These are phyloP conservation scores for Rallus crepitans DNA, from an alignment of 2,797 vertebrate genomes.

Conservation along the genomic window DNA sequence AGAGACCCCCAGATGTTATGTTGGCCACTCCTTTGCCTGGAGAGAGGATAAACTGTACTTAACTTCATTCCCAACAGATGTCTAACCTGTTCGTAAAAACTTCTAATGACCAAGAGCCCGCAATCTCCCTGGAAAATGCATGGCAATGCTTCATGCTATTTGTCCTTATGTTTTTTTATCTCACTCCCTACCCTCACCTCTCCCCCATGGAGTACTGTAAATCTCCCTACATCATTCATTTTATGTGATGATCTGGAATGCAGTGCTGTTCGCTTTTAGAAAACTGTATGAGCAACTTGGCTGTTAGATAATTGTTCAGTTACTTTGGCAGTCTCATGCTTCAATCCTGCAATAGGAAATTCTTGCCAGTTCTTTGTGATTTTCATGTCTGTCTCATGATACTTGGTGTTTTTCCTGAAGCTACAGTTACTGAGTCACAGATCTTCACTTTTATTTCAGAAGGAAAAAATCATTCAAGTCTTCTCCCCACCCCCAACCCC, in stretches of 20 bases:
- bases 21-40: constrained; percentile 24
- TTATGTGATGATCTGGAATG: constrained; percentile 47
- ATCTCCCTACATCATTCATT: neutral
- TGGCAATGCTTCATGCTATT: neutral
- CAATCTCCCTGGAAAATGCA: neutral
- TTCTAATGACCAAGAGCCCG: neutral
- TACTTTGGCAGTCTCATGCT: constrained; percentile 43
- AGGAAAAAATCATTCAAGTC: neutral
- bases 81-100: constrained; percentile 36
- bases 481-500: no score
- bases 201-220: neutral
- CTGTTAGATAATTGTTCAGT: constrained; percentile 41
- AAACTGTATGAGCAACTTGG: constrained; percentile 46
- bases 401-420: constrained; percentile 18
- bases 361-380: constrained; percentile 58
- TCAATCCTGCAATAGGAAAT: neutral
- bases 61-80: constrained; percentile 28
- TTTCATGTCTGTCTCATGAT: constrained; percentile 22
- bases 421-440: constrained; percentile 1
- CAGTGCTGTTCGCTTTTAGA: constrained; percentile 9
- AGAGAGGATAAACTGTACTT: constrained; percentile 47
- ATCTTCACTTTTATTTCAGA: constrained; percentile 5
- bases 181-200: fast-evolving
- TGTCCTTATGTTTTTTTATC: neutral
- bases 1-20: constrained; percentile 29